These are phyloP conservation scores for Coecobrya sp. DNA, from an alignment of 2,888 invertebrate genomes.

Conservation along the genomic window DNA sequence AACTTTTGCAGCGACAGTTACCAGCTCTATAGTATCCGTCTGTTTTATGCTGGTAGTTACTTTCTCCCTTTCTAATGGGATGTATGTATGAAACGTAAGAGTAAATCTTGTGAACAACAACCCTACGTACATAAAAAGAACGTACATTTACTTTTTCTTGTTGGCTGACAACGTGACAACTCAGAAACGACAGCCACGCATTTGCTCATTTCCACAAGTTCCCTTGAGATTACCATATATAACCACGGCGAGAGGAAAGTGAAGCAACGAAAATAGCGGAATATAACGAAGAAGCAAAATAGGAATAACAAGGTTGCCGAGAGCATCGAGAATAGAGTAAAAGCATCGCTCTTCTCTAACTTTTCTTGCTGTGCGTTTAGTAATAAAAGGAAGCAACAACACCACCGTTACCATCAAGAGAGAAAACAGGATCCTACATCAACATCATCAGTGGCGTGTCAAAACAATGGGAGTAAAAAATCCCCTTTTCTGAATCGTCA, in stretches of 20 bases:
- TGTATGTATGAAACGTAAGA: neutral
- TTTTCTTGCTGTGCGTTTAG: constrained; percentile 7
- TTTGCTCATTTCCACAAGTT: constrained; percentile 85
- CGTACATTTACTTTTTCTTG: constrained; percentile 59
- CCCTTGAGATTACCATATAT: constrained; percentile 81
- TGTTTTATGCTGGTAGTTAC: neutral
- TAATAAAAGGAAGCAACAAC: constrained; percentile 50
- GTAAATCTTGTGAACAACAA: constrained; percentile 42
- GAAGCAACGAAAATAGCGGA: constrained; percentile 29
- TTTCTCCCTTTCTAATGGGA: constrained; percentile 44
- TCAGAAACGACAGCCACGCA: constrained; percentile 85
- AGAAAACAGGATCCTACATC: constrained; percentile 72
- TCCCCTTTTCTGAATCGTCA: constrained; percentile 76
- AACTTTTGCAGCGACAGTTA: constrained; percentile 45
- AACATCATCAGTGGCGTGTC: constrained; percentile 82
- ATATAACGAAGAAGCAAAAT: neutral
- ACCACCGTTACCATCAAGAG: constrained; percentile 46
- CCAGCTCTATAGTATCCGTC: constrained; percentile 32
- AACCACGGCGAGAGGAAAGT: constrained; percentile 25
- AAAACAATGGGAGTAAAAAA: constrained; percentile 77
- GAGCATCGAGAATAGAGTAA: neutral
- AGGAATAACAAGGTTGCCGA: constrained; percentile 10
- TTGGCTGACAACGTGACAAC: constrained; percentile 86
- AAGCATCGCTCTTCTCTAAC: constrained; percentile 40
- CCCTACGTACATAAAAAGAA: neutral